These are phyloP conservation scores for Hippotragus niger DNA, from an alignment of 2,113 vertebrate species.

Conservation along the genomic window DNA sequence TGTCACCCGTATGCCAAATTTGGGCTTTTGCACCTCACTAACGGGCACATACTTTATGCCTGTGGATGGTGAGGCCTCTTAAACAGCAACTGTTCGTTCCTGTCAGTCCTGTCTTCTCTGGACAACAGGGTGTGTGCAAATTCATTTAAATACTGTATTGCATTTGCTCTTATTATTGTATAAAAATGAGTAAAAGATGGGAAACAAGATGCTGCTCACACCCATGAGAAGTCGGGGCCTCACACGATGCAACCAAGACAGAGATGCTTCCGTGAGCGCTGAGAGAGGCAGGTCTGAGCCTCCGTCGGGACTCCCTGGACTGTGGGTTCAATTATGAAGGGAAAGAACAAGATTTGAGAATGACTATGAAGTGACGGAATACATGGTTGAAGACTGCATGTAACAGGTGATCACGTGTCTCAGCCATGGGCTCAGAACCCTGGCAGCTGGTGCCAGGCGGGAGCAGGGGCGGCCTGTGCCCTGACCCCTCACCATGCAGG, in stretches of 20 bases:
- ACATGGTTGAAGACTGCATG: background rate
- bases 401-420: background rate
- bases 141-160: conserved; percentile 10
- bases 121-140: background rate
- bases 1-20: accelerated
- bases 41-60: accelerated
- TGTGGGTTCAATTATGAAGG: background rate
- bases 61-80: background rate
- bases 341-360: background rate
- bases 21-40: background rate
- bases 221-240: background rate
- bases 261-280: background rate
- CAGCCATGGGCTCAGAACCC: background rate
- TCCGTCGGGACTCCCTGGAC: background rate
- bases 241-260: background rate
- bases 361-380: background rate
- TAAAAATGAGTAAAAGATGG: background rate
- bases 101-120: too few relatives aligned
- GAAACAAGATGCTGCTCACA: background rate
- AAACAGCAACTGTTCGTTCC: background rate
- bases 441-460: accelerated
- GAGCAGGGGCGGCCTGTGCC: background rate
- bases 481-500: background rate
- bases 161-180: background rate
- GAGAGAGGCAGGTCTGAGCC: background rate